A percentile compares a stretch with the other conserved stretches of the same genome.
phyloP scores from a whole-genome alignment of 2,113 vertebrate genomes.

The Haemorhous mexicanus region DNA sequence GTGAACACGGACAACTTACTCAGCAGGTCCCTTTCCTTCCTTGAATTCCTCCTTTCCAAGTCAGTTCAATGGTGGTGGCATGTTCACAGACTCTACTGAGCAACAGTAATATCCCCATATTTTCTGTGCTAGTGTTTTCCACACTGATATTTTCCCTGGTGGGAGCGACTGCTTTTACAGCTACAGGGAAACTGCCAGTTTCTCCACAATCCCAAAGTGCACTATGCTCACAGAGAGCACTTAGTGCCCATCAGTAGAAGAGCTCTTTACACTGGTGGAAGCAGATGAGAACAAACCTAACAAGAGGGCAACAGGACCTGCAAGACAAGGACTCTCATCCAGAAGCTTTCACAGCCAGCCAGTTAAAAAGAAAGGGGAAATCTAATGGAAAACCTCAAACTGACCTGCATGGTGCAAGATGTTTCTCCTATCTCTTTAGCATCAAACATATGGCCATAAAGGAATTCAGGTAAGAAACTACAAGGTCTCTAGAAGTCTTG shows the following conservation, averaged over 20 bases:
- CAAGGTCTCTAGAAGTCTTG: not conserved
- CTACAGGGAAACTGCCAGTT: not conserved
- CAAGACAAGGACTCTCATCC: not conserved
- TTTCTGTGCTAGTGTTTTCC: not conserved
- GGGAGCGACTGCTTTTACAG: not conserved
- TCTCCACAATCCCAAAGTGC: not conserved
- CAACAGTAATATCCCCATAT: accelerated
- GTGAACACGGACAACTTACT: not conserved
- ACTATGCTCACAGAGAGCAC: not conserved
- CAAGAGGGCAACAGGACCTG: not conserved
- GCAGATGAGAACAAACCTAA: not conserved
- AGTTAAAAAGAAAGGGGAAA: not conserved
- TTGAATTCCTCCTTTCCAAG: not conserved
- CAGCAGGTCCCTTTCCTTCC: not conserved
- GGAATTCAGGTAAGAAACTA: not conserved
- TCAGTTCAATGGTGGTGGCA: not conserved
- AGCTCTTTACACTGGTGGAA: not conserved
- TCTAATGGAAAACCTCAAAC: not conserved
- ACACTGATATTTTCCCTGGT: not conserved
- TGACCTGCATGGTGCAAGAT: not conserved
- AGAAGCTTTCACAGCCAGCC: not conserved
- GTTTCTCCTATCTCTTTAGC: not conserved
- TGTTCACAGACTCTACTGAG: not conserved
- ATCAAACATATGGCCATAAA: not conserved
- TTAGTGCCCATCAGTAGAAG: not conserved